Evolutionary conservation across 2,797 vertebrate species (phyloP).

Genomic region (Agapornis canus): DNA sequence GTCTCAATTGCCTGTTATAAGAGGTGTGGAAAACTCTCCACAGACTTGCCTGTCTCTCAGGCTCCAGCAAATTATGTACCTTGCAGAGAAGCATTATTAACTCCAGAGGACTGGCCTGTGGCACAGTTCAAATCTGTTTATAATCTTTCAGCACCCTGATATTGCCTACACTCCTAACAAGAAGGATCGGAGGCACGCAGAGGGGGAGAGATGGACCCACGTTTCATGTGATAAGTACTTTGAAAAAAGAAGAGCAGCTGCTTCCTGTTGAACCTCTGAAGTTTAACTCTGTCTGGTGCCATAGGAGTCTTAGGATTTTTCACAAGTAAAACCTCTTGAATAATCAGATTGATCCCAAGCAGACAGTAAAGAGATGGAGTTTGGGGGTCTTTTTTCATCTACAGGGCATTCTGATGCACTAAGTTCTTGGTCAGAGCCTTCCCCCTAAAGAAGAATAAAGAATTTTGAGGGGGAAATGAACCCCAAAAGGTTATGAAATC

Average conservation of each 20-base stretch:
- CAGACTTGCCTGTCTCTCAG: background rate
- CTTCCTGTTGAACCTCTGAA: background rate
- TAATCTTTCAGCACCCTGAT: slow-evolving; percentile 51
- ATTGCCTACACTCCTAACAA: background rate
- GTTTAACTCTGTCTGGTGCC: background rate
- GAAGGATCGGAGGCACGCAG: background rate
- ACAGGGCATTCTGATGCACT: background rate
- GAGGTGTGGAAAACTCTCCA: slow-evolving; percentile 24
- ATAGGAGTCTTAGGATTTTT: background rate
- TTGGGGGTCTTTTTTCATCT: background rate
- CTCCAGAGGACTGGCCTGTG: slow-evolving; percentile 58
- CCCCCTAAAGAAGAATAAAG: background rate
- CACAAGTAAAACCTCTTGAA: background rate
- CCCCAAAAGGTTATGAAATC: background rate
- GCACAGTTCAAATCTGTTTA: slow-evolving; percentile 46
- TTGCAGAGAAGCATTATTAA: slow-evolving; percentile 54
- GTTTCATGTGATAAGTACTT: background rate
- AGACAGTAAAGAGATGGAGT: background rate
- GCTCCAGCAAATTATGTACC: slow-evolving; percentile 15
- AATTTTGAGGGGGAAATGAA: fast-evolving
- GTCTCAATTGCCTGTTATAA: background rate
- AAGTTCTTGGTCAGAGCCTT: background rate
- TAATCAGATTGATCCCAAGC: background rate
- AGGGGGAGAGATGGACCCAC: background rate
- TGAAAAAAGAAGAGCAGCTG: background rate